Percentiles rank a stretch among this genome's conserved stretches.
Evolutionary conservation across 2,113 vertebrate species (phyloP).

Genomic region (Mirounga angustirostris): DNA sequence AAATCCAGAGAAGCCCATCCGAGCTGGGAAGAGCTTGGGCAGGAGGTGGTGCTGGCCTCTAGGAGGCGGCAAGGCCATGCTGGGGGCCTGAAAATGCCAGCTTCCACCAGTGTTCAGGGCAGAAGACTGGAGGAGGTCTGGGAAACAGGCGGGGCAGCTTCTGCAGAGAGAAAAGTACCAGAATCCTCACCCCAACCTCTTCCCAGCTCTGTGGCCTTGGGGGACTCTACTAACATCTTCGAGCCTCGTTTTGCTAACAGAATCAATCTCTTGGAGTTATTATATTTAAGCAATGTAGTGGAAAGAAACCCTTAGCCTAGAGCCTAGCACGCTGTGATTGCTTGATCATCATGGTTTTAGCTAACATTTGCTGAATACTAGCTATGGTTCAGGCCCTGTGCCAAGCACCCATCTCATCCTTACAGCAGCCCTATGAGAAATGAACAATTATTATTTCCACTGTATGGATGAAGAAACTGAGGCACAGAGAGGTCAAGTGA

Average conservation of each 20-base stretch:
- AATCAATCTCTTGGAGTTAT: neutral
- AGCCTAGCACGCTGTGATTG: neutral
- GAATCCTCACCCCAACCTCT: neutral
- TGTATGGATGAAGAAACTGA: constrained; percentile 20
- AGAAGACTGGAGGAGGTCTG: neutral
- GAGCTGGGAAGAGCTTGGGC: neutral
- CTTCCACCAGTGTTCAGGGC: neutral
- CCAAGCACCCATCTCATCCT: neutral
- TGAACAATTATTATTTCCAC: neutral
- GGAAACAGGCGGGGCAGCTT: neutral
- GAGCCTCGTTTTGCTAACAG: neutral
- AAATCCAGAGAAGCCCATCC: accelerated
- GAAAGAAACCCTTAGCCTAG: neutral
- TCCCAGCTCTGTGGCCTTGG: neutral
- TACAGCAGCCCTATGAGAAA: neutral
- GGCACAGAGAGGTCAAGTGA: neutral
- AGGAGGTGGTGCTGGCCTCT: neutral
- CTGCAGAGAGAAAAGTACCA: neutral
- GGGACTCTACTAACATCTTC: neutral
- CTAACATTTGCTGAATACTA: neutral
- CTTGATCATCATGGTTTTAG: neutral
- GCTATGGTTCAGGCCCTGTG: no score
- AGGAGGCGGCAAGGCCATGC: accelerated
- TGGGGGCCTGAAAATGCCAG: neutral
- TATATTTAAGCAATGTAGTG: neutral